Evolutionary conservation across 2,888 invertebrate species (phyloP), one percentile per base, ranked within the genome.

Genomic region (Tachystola acroxantha): DNA sequence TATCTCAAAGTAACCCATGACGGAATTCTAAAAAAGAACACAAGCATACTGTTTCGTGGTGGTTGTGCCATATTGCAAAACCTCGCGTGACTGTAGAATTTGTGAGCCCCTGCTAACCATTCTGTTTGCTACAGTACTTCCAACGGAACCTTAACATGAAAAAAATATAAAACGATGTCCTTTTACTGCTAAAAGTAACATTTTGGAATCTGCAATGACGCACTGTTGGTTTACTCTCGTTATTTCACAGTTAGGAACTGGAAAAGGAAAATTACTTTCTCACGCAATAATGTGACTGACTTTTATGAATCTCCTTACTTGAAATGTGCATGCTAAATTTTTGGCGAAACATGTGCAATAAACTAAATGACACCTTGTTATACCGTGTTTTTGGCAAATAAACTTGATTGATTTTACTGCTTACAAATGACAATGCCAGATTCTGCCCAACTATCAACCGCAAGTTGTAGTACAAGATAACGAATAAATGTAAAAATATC

Each of bases 71-170:
- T 33, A 52, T 69, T 69, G 56, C 64, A 43, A 64, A 59, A 66
- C 42, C 39, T 48, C 41, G 53, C 71, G 69, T 76, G 76, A 64
- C 62, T 48, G 32, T 43, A 42, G 51, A 49, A 63, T 78, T 78
- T 64, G 69, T 62, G 43, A 46, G 37, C 42, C 47, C 56, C 50
- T 52, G 74, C 68, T 77, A 78, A 77, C 59, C 61, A 67, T 66
- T 69, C 38, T 74, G 71, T 77, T 77, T 76, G 64, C 10, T 24
- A 20, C 37, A 16, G 16, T 27, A 19, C 24, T 11, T 7, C 9
- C 31, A 36, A 42, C 38, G 36, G 42, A 32, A 38, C 32, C 25
- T 35, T 38, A 32, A 10, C 33, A 13, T 14, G 30, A 31, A 36
- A 20, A 35, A 25, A 26, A 33, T 25, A 20, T n/a, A 28, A 33